These are phyloP conservation scores for Epinotia nisella DNA, from an alignment of 2,888 invertebrate species.

Conservation along the genomic window DNA sequence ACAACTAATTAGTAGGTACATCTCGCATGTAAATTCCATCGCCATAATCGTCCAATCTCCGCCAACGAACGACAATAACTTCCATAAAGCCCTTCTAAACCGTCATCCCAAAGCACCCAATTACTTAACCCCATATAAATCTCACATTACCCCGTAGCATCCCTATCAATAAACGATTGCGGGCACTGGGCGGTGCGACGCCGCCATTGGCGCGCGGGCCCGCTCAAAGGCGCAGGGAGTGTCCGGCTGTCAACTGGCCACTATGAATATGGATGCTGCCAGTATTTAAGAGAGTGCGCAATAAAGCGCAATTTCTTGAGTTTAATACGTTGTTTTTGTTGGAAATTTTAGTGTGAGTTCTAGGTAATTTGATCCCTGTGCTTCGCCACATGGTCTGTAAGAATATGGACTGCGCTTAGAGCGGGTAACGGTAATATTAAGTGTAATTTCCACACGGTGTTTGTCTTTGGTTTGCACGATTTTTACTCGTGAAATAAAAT, in stretches of 20 bases:
- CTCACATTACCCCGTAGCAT: constrained; percentile 53
- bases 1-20: neutral
- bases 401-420: no score
- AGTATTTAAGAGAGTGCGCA: constrained; percentile 20
- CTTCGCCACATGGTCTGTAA: no score
- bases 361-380: no score
- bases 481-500: no score
- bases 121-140: constrained; percentile 26
- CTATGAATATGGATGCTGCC: constrained; percentile 75
- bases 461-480: no score
- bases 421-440: no score
- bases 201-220: constrained; percentile 67
- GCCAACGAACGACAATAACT: neutral
- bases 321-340: neutral
- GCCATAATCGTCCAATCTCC: neutral
- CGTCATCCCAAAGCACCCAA: constrained; percentile 9
- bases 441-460: no score
- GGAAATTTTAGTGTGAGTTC: no score
- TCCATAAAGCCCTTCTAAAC: neutral
- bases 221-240: constrained; percentile 42
- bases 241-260: constrained; percentile 67
- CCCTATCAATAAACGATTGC: constrained; percentile 69
- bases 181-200: constrained; percentile 66
- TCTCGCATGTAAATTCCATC: neutral
- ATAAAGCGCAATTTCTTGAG: neutral